A percentile compares a stretch with the other conserved stretches of the same genome.
Conservation (phyloP, 2,888 invertebrate species). For the Chironomus tentans region DNA sequence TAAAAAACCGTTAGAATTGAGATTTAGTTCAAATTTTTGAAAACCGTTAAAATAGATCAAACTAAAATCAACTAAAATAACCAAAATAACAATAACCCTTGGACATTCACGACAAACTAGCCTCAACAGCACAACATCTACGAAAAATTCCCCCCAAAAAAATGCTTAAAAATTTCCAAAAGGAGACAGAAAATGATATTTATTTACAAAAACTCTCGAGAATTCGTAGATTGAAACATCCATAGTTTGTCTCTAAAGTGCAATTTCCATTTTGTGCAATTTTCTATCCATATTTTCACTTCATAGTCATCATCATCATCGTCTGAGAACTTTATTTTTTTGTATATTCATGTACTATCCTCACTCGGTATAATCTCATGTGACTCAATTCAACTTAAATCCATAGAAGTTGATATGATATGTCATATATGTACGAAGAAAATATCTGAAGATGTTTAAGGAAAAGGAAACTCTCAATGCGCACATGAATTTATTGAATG, state of each 20-base stretch:
- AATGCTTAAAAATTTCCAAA: background rate
- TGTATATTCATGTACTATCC: too few relatives aligned
- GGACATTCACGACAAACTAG: too few relatives aligned
- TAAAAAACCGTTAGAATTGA: too few relatives aligned
- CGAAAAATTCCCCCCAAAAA: too few relatives aligned
- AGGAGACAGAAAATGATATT: background rate
- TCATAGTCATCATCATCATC: background rate
- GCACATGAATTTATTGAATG: background rate
- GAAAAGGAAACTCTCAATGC: background rate
- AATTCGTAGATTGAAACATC: conserved; percentile 22
- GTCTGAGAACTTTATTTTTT: too few relatives aligned
- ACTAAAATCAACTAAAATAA: too few relatives aligned
- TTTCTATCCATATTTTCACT: background rate
- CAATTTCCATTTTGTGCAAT: conserved; percentile 17
- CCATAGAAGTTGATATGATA: background rate
- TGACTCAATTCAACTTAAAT: background rate
- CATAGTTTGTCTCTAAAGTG: conserved; percentile 14
- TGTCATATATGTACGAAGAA: background rate
- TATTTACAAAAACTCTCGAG: conserved; percentile 3
- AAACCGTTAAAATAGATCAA: too few relatives aligned
- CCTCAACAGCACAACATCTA: too few relatives aligned
- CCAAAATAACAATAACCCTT: too few relatives aligned
- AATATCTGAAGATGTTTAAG: background rate
- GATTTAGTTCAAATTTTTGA: too few relatives aligned
- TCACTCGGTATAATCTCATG: too few relatives aligned